These are phyloP conservation scores for Xylophagus ater DNA, from an alignment of 2,888 invertebrate genomes.

Conservation along the genomic window DNA sequence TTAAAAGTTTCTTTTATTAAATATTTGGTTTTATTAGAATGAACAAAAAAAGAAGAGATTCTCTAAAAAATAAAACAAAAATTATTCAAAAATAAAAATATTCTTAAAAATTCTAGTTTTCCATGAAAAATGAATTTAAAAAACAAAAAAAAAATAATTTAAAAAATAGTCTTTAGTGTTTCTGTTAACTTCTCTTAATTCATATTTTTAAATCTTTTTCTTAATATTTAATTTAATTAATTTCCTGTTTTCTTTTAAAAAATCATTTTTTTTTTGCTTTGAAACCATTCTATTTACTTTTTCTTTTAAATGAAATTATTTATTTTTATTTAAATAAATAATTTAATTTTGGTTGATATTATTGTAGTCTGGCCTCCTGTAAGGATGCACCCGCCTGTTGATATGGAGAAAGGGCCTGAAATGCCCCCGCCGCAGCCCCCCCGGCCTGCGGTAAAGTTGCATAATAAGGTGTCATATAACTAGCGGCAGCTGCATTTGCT, in stretches of 20 bases:
- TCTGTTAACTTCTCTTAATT: background rate
- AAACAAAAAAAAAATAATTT: too few relatives aligned
- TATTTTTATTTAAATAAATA: too few relatives aligned
- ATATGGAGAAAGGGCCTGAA: slow-evolving; percentile 21
- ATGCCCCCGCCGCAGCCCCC: slow-evolving; percentile 18
- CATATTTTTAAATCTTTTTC: too few relatives aligned
- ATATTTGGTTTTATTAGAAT: too few relatives aligned
- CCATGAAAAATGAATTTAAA: too few relatives aligned
- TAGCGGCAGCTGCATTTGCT: slow-evolving; percentile 20
- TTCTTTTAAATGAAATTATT: too few relatives aligned
- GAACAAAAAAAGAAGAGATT: too few relatives aligned
- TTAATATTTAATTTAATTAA: background rate
- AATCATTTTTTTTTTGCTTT: slow-evolving; percentile 2
- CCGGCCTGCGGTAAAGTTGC: slow-evolving; percentile 22
- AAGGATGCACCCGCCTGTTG: slow-evolving; percentile 22
- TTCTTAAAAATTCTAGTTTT: too few relatives aligned
- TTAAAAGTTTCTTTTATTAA: too few relatives aligned
- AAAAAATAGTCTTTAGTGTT: too few relatives aligned
- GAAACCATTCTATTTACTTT: slow-evolving; percentile 10
- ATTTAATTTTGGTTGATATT: slow-evolving; percentile 17
- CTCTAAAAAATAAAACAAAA: too few relatives aligned
- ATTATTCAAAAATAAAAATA: too few relatives aligned
- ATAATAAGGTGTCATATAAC: slow-evolving; percentile 23
- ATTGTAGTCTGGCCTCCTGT: slow-evolving; percentile 24
- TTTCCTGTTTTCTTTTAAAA: background rate